Evolutionary conservation across 2,888 invertebrate species (phyloP).

Genomic region (Aleiodes alternator): DNA sequence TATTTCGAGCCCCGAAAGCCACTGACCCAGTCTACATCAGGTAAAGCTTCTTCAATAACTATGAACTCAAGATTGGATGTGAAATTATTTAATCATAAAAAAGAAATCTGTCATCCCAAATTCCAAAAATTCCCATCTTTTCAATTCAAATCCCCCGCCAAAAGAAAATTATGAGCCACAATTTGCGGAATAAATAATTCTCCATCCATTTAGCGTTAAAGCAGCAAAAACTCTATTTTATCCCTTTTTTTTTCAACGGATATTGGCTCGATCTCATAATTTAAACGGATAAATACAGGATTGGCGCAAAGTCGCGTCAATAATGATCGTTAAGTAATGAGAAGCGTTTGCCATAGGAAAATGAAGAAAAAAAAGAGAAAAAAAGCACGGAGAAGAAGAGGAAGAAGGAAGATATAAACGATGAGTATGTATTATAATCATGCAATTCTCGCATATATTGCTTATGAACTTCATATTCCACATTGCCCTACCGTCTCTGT

Average conservation of each 20-base stretch:
- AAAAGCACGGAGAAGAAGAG: not conserved
- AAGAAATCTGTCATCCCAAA: too few species aligned
- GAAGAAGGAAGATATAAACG: not conserved
- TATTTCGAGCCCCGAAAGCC: too few species aligned
- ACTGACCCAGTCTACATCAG: too few species aligned
- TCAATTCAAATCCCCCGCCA: too few species aligned
- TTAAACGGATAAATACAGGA: conserved; percentile 61
- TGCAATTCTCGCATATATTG: conserved; percentile 52
- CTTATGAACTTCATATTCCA: conserved; percentile 32
- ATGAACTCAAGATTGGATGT: too few species aligned
- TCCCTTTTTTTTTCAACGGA: conserved; percentile 59
- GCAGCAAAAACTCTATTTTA: not conserved
- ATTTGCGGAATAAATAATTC: not conserved
- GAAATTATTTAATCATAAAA: too few species aligned
- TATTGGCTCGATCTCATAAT: conserved; percentile 69
- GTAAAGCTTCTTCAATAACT: too few species aligned
- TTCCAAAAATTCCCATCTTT: too few species aligned
- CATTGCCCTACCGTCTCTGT: conserved; percentile 26
- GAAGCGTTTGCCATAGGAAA: conserved; percentile 45
- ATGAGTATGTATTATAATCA: conserved; percentile 50
- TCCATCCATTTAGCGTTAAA: not conserved
- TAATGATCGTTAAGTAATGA: conserved; percentile 72
- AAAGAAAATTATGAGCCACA: too few species aligned
- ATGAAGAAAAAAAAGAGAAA: not conserved
- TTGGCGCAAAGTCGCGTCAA: conserved; percentile 68